Evolutionary conservation across 2,797 vertebrate genomes (phyloP).

Genomic region (Schizopygopsis pylzovi): DNA sequence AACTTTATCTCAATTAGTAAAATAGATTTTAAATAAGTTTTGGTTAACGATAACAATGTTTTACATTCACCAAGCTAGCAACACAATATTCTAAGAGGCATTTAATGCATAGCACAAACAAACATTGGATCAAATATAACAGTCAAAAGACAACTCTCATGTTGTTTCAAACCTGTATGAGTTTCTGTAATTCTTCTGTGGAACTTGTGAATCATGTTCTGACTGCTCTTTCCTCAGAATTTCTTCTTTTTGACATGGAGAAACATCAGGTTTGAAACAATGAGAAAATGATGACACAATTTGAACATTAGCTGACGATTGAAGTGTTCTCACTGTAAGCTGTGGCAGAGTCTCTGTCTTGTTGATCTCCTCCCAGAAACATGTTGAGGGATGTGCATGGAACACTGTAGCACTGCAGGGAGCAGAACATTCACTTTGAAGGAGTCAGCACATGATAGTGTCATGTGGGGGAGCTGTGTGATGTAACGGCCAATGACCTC

Average conservation of each 20-base stretch:
- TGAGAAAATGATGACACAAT: background rate
- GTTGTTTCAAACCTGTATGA: conserved; percentile 5
- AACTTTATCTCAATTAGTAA: background rate
- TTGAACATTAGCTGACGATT: background rate
- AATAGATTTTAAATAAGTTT: background rate
- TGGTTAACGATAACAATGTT: background rate
- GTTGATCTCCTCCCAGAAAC: conserved; percentile 80
- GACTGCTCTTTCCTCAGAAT: background rate
- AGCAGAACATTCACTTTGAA: conserved; percentile 12
- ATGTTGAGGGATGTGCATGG: conserved; percentile 82
- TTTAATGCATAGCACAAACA: background rate
- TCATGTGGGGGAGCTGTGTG: conserved; percentile 23
- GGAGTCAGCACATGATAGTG: conserved; percentile 49
- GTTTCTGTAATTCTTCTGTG: background rate
- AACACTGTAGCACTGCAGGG: conserved; percentile 78
- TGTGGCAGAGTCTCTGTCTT: conserved; percentile 81
- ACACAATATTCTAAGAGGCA: background rate
- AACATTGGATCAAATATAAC: background rate
- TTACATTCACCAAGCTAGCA: background rate
- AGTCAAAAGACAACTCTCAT: background rate
- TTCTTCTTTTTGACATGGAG: background rate
- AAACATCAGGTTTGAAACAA: background rate
- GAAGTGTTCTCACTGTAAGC: conserved; percentile 78
- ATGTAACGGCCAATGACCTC: conserved; percentile 19
- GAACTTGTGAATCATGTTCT: background rate